phyloP scores from a whole-genome alignment of 1,140 invertebrate genomes.

The Zaprionus kolodkinae region DNA sequence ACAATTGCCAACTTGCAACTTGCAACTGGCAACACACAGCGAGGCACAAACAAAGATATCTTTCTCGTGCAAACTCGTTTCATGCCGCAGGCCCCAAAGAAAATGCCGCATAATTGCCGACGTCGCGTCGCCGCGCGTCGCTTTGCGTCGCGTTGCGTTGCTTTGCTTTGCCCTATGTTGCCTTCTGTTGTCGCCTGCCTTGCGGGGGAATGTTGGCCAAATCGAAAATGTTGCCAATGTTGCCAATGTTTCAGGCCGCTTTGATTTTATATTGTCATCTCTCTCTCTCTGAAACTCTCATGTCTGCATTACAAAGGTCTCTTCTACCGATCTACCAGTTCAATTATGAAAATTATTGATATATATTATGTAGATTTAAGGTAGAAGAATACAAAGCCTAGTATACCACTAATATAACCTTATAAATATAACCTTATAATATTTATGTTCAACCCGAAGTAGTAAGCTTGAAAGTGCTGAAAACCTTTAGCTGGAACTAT shows the following conservation, averaged over 20 bases:
- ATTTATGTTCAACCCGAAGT: no score
- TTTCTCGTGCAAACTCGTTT: slow-evolving; percentile 65
- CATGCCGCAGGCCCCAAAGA: slow-evolving; percentile 65
- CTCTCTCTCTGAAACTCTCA: slow-evolving; percentile 47
- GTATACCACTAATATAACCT: no score
- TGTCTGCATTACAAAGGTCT: slow-evolving; percentile 59
- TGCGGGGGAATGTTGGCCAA: slow-evolving; percentile 48
- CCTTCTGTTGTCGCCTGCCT: background rate
- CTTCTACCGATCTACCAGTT: slow-evolving; percentile 12
- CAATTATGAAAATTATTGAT: slow-evolving; percentile 31
- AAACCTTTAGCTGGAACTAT: no score
- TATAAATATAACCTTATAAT: background rate
- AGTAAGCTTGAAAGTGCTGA: no score
- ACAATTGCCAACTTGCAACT: slow-evolving; percentile 57
- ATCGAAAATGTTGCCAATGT: slow-evolving; percentile 81
- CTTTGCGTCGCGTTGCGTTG: slow-evolving; percentile 8
- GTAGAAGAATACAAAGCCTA: background rate
- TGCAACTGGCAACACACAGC: slow-evolving; percentile 27
- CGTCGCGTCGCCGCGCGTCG: slow-evolving; percentile 60
- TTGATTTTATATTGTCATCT: slow-evolving; percentile 77
- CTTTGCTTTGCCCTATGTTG: background rate
- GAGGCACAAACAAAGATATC: slow-evolving; percentile 71
- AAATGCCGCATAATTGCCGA: slow-evolving; percentile 80
- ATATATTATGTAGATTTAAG: slow-evolving; percentile 1
- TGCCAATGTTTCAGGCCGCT: slow-evolving; percentile 64